Evolutionary conservation across 2,888 invertebrate species (phyloP).

Genomic region (Pheosia tremula): DNA sequence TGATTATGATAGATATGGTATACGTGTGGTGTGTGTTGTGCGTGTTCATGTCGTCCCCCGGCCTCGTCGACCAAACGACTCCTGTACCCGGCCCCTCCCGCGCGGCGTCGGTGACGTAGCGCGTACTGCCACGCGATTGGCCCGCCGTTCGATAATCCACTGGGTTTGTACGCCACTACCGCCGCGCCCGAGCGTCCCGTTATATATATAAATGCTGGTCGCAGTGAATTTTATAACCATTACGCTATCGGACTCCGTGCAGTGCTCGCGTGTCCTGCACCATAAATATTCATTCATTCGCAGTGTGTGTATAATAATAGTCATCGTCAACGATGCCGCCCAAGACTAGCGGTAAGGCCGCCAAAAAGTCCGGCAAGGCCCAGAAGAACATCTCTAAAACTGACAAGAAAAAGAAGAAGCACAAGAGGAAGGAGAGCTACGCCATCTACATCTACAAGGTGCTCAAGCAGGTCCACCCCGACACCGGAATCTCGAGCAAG

Average conservation of each 20-base stretch:
- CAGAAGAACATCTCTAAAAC: conserved; percentile 84
- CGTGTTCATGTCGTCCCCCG: neutral
- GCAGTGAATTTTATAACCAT: no score
- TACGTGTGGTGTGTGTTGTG: no score
- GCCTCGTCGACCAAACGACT: neutral
- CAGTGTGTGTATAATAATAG: no score
- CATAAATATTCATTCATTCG: no score
- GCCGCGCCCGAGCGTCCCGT: neutral
- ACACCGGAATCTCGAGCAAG: conserved; percentile 44
- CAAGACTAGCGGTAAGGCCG: neutral
- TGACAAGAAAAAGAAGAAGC: conserved; percentile 78
- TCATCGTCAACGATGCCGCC: conserved; percentile 27
- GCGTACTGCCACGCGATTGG: conserved; percentile 1
- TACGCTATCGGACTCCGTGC: no score
- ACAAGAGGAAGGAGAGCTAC: conserved; percentile 83
- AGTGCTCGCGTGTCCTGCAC: no score
- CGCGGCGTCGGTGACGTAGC: neutral
- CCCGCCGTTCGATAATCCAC: neutral
- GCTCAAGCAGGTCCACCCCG: conserved; percentile 74
- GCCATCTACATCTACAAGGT: conserved; percentile 87
- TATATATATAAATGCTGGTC: neutral
- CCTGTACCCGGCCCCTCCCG: neutral
- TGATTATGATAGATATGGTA: no score
- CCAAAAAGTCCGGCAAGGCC: conserved; percentile 82
- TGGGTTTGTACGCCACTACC: neutral